Evolutionary conservation across 2,113 vertebrate genomes (phyloP).

Genomic region (Entosphenus tridentatus): DNA sequence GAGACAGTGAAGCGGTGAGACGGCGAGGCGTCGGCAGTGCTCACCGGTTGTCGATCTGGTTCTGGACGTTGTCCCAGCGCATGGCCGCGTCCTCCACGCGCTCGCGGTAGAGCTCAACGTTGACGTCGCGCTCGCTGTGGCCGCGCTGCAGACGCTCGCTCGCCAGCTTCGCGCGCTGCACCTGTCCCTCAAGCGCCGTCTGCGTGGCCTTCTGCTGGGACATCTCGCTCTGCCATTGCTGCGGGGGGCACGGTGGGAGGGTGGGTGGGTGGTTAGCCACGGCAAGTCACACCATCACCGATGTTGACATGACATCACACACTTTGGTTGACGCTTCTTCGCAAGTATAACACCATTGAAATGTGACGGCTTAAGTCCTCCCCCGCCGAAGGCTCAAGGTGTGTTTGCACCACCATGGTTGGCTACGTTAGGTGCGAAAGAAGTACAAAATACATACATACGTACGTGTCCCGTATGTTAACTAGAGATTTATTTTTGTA

Average conservation of each 20-base stretch:
- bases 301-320: background rate
- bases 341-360: background rate
- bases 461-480: too few species aligned
- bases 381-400: too few species aligned
- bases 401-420: too few species aligned
- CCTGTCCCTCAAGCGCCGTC: slow-evolving; percentile 35
- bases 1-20: too few species aligned
- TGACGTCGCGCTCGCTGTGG: slow-evolving; percentile 53
- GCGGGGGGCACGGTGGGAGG: background rate
- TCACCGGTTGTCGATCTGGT: slow-evolving; percentile 41
- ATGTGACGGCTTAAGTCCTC: background rate
- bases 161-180: slow-evolving; percentile 39
- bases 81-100: slow-evolving; percentile 39
- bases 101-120: slow-evolving; percentile 65
- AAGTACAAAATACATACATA: too few species aligned
- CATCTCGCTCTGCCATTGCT: slow-evolving; percentile 49
- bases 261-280: background rate
- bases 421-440: too few species aligned
- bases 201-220: slow-evolving; percentile 49
- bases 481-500: too few species aligned
- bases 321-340: too few species aligned
- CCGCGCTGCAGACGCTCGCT: slow-evolving; percentile 46
- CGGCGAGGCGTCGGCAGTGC: too few species aligned
- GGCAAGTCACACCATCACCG: accelerated
- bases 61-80: slow-evolving; percentile 56